Percentiles rank a stretch among this genome's conserved stretches.
These are phyloP conservation scores for Pteruthius melanotis DNA, from an alignment of 2,113 vertebrate genomes.

Conservation along the genomic window DNA sequence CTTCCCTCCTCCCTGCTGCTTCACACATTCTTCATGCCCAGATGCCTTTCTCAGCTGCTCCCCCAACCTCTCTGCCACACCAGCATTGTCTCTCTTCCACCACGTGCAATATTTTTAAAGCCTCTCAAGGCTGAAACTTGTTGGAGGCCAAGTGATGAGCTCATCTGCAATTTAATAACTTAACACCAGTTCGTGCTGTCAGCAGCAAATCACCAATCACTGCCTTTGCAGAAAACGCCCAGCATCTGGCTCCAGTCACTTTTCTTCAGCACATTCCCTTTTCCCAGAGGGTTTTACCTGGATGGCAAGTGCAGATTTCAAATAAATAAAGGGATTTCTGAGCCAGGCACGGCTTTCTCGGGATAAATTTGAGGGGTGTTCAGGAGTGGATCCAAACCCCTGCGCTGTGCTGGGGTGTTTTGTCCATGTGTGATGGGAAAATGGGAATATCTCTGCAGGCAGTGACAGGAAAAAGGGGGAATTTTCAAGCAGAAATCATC, in stretches of 20 bases:
- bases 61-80: not conserved
- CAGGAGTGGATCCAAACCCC: not conserved
- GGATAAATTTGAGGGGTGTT: not conserved
- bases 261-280: not conserved
- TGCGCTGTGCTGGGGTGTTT: not conserved
- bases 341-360: not conserved
- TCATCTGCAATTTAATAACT: constrained; percentile 43
- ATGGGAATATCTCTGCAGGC: not conserved
- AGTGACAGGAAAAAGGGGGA: not conserved
- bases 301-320: not conserved
- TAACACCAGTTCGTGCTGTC: constrained; percentile 12
- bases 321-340: not conserved
- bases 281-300: not conserved
- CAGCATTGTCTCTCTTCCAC: constrained; percentile 5
- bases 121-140: not conserved
- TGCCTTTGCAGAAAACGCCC: not conserved
- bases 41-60: constrained; percentile 31
- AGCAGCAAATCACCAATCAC: not conserved
- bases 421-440: accelerated
- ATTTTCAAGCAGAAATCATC: not conserved
- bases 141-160: constrained; percentile 39
- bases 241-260: not conserved
- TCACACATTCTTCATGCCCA: not conserved
- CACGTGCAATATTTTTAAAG: not conserved
- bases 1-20: not conserved